phyloP scores from a whole-genome alignment of 2,797 vertebrate genomes.

The Chaenodraco wilsoni region DNA sequence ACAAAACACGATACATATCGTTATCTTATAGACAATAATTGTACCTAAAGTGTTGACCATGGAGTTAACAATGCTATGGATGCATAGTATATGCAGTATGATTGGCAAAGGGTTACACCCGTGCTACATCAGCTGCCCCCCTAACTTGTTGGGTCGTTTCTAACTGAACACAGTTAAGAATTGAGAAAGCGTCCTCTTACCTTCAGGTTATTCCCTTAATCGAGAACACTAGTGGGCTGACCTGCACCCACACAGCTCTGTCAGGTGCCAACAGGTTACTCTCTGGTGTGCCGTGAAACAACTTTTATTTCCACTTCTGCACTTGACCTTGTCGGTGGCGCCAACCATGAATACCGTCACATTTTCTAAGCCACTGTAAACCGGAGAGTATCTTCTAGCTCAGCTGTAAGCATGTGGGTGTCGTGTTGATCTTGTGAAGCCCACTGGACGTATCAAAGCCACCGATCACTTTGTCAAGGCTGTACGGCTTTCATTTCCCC shows the following conservation, averaged over 20 bases:
- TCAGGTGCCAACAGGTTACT: background rate
- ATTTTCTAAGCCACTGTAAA: background rate
- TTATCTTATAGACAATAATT: no score
- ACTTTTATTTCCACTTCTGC: slow-evolving; percentile 1
- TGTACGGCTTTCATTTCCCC: slow-evolving; percentile 70
- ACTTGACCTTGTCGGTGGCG: slow-evolving; percentile 2
- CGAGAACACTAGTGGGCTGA: slow-evolving; percentile 9
- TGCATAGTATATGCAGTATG: no score
- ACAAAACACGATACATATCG: no score
- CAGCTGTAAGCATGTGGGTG: slow-evolving; percentile 25
- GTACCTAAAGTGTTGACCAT: no score
- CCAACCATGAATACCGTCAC: background rate
- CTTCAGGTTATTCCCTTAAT: slow-evolving; percentile 9
- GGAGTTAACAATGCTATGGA: no score
- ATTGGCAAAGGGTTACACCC: no score
- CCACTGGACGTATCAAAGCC: slow-evolving; percentile 59
- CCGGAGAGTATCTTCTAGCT: slow-evolving; percentile 14
- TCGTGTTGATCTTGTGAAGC: slow-evolving; percentile 40
- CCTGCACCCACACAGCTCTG: background rate
- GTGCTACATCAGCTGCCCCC: no score
- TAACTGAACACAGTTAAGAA: background rate
- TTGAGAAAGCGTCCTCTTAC: background rate
- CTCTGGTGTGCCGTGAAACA: slow-evolving; percentile 13
- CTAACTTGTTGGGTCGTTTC: no score
- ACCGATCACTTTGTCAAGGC: slow-evolving; percentile 58